A percentile compares a stretch with the other conserved stretches of the same genome.
Evolutionary conservation across 2,797 vertebrate species (phyloP).

Genomic region (Pangasius larnaudii): DNA sequence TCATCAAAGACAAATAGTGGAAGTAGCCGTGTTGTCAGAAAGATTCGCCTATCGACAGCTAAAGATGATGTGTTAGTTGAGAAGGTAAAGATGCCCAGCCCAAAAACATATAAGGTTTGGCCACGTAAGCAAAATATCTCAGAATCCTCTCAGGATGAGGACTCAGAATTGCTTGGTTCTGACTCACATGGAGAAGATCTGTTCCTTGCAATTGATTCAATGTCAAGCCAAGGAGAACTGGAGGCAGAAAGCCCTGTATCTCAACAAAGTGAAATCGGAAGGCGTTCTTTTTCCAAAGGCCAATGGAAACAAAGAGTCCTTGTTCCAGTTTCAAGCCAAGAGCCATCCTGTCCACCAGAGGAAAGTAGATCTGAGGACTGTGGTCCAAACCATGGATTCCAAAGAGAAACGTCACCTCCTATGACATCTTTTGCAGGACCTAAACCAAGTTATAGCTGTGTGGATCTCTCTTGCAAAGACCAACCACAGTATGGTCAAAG

Average conservation of each 20-base stretch:
- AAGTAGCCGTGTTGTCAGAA: constrained; percentile 67
- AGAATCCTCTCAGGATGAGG: constrained; percentile 76
- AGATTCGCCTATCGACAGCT: constrained; percentile 73
- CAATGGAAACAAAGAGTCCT: constrained; percentile 66
- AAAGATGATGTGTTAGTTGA: constrained; percentile 65
- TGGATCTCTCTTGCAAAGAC: constrained; percentile 69
- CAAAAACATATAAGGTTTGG: constrained; percentile 50
- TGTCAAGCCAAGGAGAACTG: constrained; percentile 74
- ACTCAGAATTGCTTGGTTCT: constrained; percentile 69
- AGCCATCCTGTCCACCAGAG: constrained; percentile 69
- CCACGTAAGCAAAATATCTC: constrained; percentile 59
- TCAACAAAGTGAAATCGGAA: constrained; percentile 57
- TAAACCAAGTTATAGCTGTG: constrained; percentile 72
- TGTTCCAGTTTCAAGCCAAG: constrained; percentile 67
- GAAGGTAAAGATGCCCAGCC: constrained; percentile 60
- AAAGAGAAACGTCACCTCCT: constrained; percentile 42
- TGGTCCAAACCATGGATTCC: constrained; percentile 18
- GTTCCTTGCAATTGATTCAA: constrained; percentile 71
- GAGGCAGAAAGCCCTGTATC: constrained; percentile 69
- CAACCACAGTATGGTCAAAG: constrained; percentile 65
- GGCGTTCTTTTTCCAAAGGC: constrained; percentile 56
- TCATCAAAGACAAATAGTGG: constrained; percentile 59
- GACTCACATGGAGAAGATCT: constrained; percentile 66
- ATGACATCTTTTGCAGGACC: constrained; percentile 2
- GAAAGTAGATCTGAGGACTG: constrained; percentile 39